These are phyloP conservation scores for Ips nitidus DNA, from an alignment of 1,140 invertebrate genomes.

Conservation along the genomic window DNA sequence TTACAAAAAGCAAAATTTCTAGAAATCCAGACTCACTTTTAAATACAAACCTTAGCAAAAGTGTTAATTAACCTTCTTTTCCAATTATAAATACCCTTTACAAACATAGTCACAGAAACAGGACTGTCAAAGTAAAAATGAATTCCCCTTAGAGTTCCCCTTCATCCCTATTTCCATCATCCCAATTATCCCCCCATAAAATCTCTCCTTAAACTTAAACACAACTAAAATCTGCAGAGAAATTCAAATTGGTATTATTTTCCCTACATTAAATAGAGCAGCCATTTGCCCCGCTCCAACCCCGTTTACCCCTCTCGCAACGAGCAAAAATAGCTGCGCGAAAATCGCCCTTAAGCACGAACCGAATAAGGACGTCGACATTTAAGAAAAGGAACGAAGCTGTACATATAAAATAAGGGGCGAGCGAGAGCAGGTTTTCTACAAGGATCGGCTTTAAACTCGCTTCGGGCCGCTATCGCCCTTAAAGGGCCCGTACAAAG, in stretches of 20 bases:
- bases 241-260: conserved; percentile 50
- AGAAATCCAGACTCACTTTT: too few species aligned
- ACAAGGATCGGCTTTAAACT: conserved; percentile 18
- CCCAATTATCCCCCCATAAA: conserved; percentile 45
- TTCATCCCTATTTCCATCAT: not conserved
- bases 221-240: conserved; percentile 48
- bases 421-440: conserved; percentile 32
- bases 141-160: too few species aligned
- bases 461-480: conserved; percentile 3
- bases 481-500: conserved; percentile 2
- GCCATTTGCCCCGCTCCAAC: conserved; percentile 37
- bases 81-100: too few species aligned
- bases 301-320: conserved; percentile 8
- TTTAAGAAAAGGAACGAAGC: conserved; percentile 34
- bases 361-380: conserved; percentile 15
- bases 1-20: too few species aligned
- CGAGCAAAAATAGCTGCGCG: conserved; percentile 11
- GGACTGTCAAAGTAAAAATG: too few species aligned
- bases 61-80: too few species aligned
- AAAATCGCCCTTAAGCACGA: conserved; percentile 29
- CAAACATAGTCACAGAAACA: too few species aligned
- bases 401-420: conserved; percentile 34
- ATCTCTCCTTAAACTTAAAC: conserved; percentile 49
- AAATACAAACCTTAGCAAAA: too few species aligned
- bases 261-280: conserved; percentile 48